A percentile compares a stretch with the other conserved stretches of the same genome.
phyloP scores from a whole-genome alignment of 2,113 vertebrate species.

The Mixornis gularis region DNA sequence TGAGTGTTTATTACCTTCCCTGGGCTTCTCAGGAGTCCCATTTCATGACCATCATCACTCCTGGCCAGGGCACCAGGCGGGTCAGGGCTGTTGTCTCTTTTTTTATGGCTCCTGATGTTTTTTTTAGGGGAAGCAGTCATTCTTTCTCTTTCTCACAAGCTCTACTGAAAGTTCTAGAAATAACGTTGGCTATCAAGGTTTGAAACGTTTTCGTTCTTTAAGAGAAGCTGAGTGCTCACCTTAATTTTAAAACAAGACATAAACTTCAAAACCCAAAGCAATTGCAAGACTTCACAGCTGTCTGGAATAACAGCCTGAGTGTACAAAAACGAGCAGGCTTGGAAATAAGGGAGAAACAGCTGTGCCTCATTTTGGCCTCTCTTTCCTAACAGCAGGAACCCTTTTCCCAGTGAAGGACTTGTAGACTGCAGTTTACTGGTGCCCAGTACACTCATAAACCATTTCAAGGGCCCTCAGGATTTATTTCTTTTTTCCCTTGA shows the following conservation, averaged over 20 bases:
- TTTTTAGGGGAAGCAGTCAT: background rate
- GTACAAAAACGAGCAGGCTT: background rate
- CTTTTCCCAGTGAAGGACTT: background rate
- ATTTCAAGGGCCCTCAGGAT: background rate
- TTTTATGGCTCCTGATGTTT: constrained; percentile 33
- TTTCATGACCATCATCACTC: constrained; percentile 51
- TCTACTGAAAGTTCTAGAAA: background rate
- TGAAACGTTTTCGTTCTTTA: background rate
- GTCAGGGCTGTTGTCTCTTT: constrained; percentile 45
- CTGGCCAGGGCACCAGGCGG: constrained; percentile 23
- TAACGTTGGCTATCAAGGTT: background rate
- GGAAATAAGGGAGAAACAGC: background rate
- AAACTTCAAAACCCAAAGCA: background rate
- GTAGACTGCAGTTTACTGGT: background rate
- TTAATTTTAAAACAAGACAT: background rate
- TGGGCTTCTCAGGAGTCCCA: constrained; percentile 62
- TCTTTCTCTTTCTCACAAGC: constrained; percentile 4
- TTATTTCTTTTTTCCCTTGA: background rate
- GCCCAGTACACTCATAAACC: background rate
- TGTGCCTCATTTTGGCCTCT: background rate
- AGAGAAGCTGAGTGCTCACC: background rate
- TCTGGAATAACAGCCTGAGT: background rate
- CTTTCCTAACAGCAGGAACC: background rate
- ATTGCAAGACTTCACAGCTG: background rate
- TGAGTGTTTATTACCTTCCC: constrained; percentile 41